Base-by-base conservation (phyloP, 1,140 invertebrate genomes). In the Coelopa frigida region DNA sequence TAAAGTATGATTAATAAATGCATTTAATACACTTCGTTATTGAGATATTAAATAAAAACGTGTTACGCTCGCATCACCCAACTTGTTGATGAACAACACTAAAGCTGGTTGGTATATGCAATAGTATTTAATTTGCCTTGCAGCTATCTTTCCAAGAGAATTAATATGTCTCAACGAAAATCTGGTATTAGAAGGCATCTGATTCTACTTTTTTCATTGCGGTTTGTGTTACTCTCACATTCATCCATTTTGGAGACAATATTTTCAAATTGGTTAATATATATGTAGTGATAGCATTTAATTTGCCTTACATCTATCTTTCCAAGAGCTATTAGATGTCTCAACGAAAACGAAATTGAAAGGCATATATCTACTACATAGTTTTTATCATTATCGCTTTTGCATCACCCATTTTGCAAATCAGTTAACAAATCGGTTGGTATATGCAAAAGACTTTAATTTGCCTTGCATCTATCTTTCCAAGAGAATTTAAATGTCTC, bases 401-500 rank as follows among this genome's bases (percentile, higher is more conserved):
- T 44, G 35, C 50, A 44, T 44, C 47, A 52, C 43, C 48, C 47
- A 52, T 40, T 41, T 46, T 40, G 15, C n/a, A n/a, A 6, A 31
- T 26, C 14, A 22, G 5, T 12, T 14, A 15, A 23, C 20, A 8
- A 49, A 38, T 29, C 41, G 48, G 44, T 50, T 50, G 48, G 48
- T 45, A 50, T 46, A 33, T 50, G 43, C 29, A n/a, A 5, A 22
- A 46, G 14, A 17, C n/a, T 26, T 66, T 61, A 29, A 10, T 66
- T 39, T 66, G 17, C 62, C 62, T 65, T 56, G 47, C 56, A 59
- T 54, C 55, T 52, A 49, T 66, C 62, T 36, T 61, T 62, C 56
- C 44, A 49, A 55, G 56, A 50, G 59, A 39, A 58, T 41, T 18
- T 43, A 18, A 12, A 17, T 3, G 23, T 36, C 36, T 41, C 10